These are phyloP conservation scores for Pseudomyrmex concolor DNA, from an alignment of 1,140 invertebrate genomes.

Conservation along the genomic window DNA sequence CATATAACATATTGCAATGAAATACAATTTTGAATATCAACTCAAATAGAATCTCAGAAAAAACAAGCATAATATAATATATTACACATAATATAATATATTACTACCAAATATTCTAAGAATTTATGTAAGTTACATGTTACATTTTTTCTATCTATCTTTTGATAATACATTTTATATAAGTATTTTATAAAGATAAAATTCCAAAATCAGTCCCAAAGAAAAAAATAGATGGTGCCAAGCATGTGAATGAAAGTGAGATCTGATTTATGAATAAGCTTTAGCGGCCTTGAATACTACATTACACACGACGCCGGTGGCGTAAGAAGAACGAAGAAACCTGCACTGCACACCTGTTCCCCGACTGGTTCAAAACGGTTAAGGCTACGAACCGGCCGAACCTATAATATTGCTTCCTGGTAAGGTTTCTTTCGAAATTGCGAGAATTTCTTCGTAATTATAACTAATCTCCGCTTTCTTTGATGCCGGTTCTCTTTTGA, in stretches of 20 bases:
- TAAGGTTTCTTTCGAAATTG: slow-evolving; percentile 24
- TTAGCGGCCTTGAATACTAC: slow-evolving; percentile 68
- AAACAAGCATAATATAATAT: no score
- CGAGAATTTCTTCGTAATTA: slow-evolving; percentile 52
- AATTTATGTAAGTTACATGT: no score
- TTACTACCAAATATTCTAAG: no score
- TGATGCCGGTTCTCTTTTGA: neutral
- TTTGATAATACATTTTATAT: neutral
- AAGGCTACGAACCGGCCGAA: slow-evolving; percentile 37
- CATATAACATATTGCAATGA: no score
- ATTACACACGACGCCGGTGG: slow-evolving; percentile 59
- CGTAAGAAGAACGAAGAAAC: slow-evolving; percentile 66
- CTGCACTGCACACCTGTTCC: slow-evolving; percentile 42
- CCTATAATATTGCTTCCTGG: slow-evolving; percentile 11
- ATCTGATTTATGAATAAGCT: slow-evolving; percentile 70
- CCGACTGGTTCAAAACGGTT: slow-evolving; percentile 10
- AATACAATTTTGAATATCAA: no score
- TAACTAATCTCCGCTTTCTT: neutral
- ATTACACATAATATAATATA: no score
- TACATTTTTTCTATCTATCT: neutral
- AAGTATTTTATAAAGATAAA: neutral
- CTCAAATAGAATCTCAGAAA: no score
- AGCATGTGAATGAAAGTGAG: slow-evolving; percentile 71
- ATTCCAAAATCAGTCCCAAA: slow-evolving; percentile 21
- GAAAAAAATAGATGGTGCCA: slow-evolving; percentile 7